Conservation (phyloP, 2,797 vertebrate genomes). For the Holocentrus rufus region DNA sequence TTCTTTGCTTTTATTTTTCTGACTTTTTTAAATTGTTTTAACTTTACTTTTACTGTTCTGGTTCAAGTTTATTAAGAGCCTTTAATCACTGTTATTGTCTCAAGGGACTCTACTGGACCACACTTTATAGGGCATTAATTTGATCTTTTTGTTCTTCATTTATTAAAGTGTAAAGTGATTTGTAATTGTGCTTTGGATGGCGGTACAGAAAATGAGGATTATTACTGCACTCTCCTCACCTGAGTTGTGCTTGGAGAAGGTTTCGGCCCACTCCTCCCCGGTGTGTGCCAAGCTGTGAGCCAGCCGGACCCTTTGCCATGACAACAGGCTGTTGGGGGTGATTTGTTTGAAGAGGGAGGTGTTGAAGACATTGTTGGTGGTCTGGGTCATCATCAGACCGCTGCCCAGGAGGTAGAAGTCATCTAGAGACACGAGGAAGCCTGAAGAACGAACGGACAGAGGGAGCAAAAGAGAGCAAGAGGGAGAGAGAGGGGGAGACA, state of each 20-base stretch:
- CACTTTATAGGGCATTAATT: neutral
- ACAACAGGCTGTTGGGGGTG: slow-evolving; percentile 83
- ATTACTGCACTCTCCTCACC: slow-evolving; percentile 75
- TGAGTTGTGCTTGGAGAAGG: slow-evolving; percentile 87
- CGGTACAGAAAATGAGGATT: neutral
- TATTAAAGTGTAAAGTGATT: neutral
- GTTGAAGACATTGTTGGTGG: slow-evolving; percentile 90
- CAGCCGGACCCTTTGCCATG: slow-evolving; percentile 93
- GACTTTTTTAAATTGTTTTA: no score
- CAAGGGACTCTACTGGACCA: no score
- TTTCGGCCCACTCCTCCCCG: slow-evolving; percentile 87
- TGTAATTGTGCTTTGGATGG: neutral
- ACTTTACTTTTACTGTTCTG: no score
- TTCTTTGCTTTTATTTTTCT: neutral
- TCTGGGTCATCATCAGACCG: slow-evolving; percentile 89
- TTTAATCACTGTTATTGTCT: no score
- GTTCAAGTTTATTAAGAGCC: no score
- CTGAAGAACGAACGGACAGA: slow-evolving; percentile 70
- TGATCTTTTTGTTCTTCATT: neutral
- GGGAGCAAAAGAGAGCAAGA: no score
- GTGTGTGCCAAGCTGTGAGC: slow-evolving; percentile 87
- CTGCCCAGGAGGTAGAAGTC: slow-evolving; percentile 89
- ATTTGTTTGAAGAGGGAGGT: slow-evolving; percentile 79
- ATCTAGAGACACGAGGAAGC: slow-evolving; percentile 91
- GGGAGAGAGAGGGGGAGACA: neutral